Percentiles rank a stretch among this genome's conserved stretches.
These are phyloP conservation scores for Bolborhynchus lineola DNA, from an alignment of 2,113 vertebrate genomes.

Conservation along the genomic window DNA sequence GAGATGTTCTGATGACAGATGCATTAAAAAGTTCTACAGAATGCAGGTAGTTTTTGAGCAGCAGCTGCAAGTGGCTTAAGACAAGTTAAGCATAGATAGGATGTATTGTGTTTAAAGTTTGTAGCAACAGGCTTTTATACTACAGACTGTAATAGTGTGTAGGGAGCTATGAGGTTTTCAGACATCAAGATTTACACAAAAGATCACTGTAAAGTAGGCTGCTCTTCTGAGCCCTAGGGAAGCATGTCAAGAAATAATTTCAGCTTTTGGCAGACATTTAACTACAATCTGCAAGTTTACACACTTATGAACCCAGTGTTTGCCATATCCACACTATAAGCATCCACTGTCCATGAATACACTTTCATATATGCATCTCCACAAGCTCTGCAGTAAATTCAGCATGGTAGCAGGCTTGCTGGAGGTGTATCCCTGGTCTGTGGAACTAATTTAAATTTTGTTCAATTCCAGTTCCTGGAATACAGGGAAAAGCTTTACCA, in stretches of 20 bases:
- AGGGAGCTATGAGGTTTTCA: neutral
- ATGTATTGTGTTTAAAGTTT: neutral
- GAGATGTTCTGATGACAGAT: neutral
- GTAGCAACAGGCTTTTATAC: neutral
- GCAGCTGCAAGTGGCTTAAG: neutral
- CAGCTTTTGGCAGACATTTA: neutral
- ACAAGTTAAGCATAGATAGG: neutral
- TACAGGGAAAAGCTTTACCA: neutral
- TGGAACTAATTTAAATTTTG: neutral
- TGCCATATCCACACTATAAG: neutral
- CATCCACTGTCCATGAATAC: neutral
- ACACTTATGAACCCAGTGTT: neutral
- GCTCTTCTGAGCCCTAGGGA: neutral
- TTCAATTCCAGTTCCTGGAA: neutral
- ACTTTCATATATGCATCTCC: neutral
- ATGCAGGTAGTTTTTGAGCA: neutral
- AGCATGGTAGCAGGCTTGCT: neutral
- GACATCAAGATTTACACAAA: neutral
- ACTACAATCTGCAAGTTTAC: neutral
- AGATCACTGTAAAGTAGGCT: neutral
- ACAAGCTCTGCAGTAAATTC: neutral
- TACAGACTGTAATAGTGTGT: neutral
- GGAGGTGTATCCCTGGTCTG: neutral
- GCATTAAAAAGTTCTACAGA: neutral
- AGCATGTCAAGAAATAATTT: neutral